Conservation (phyloP, 2,113 vertebrate genomes). For the Gadus macrocephalus region DNA sequence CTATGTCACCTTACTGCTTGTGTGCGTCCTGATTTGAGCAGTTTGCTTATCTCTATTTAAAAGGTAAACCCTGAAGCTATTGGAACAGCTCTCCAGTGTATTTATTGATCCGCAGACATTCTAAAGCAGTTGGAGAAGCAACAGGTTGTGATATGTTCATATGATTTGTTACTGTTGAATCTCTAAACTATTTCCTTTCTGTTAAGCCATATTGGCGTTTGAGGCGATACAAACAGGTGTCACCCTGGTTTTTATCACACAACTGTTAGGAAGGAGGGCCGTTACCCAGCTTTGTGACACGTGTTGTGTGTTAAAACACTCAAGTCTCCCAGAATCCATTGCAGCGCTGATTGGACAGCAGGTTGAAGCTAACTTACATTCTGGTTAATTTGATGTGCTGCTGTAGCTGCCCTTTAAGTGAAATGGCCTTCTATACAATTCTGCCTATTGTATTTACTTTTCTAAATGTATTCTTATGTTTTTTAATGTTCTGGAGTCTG, state of each 20-base stretch:
- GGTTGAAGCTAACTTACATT: too few relatives aligned
- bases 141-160: constrained; percentile 9
- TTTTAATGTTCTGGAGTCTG: constrained; percentile 39
- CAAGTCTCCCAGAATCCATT: too few relatives aligned
- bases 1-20: constrained; percentile 30
- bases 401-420: constrained; percentile 24
- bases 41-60: constrained; percentile 27
- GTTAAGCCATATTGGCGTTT: constrained; percentile 11
- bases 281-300: too few relatives aligned
- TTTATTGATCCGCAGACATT: constrained; percentile 36
- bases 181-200: constrained; percentile 14
- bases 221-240: constrained; percentile 11
- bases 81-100: constrained; percentile 10
- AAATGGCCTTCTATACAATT: constrained; percentile 28
- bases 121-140: neutral
- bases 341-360: too few relatives aligned
- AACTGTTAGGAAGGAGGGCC: too few relatives aligned
- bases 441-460: constrained; percentile 33
- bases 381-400: constrained; percentile 26
- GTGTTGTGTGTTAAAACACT: too few relatives aligned
- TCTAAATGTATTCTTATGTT: constrained; percentile 17
- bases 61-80: constrained; percentile 17
- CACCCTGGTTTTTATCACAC: constrained; percentile 18
- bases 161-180: constrained; percentile 27
- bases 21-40: constrained; percentile 27